These are phyloP conservation scores for Bombus confusus DNA, from an alignment of 1,140 invertebrate species.

Conservation along the genomic window DNA sequence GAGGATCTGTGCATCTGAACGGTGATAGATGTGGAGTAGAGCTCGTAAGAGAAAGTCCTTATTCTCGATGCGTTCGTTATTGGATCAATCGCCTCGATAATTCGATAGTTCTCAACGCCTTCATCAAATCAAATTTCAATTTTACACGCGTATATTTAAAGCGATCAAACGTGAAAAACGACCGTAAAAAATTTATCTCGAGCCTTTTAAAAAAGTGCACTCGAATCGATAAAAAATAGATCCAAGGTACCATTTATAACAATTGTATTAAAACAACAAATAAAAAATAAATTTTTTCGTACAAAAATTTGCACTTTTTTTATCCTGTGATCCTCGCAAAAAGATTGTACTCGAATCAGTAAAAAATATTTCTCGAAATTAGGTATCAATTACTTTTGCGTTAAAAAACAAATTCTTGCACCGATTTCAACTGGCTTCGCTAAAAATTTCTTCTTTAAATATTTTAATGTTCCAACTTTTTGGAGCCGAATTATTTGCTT, in stretches of 20 bases:
- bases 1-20: neutral
- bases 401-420: neutral
- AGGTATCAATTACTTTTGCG: neutral
- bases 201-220: neutral
- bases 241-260: neutral
- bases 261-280: neutral
- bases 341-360: neutral
- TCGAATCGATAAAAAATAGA: neutral
- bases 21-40: neutral
- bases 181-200: neutral
- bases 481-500: neutral
- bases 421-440: neutral
- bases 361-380: neutral
- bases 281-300: neutral
- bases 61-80: too few species aligned
- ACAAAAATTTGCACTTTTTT: too few species aligned
- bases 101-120: neutral
- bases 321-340: too few species aligned
- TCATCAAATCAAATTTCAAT: neutral
- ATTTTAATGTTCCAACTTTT: neutral
- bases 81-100: neutral
- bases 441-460: neutral
- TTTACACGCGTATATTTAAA: neutral
- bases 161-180: neutral
- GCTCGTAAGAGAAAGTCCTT: neutral